A percentile compares a stretch with the other conserved stretches of the same genome.
Evolutionary conservation across 1,140 invertebrate genomes (phyloP).

Genomic region (Metopolophium dirhodum): DNA sequence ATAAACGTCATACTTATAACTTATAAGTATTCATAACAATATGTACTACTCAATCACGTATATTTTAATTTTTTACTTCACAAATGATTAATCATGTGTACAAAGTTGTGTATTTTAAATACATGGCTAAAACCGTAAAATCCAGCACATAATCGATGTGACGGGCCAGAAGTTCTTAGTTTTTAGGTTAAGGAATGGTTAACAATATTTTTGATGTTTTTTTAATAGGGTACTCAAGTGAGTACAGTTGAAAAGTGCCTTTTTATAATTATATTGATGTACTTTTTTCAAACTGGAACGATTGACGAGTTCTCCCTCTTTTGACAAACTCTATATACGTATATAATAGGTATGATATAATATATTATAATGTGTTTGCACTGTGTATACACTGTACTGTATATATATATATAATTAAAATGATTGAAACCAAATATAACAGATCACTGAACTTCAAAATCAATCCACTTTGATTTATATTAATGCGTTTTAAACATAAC

Average conservation of each 20-base stretch:
- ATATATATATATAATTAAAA: background rate
- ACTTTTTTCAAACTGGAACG: background rate
- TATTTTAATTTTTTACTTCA: background rate
- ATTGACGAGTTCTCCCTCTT: background rate
- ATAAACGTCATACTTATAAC: background rate
- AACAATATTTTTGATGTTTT: background rate
- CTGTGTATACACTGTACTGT: background rate
- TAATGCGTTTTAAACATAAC: background rate
- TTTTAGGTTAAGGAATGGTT: background rate
- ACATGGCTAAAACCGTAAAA: background rate
- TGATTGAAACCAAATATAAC: background rate
- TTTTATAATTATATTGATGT: constrained; percentile 6
- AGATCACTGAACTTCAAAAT: background rate
- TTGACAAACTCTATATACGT: background rate
- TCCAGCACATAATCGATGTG: background rate
- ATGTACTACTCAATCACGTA: background rate
- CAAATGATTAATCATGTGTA: background rate
- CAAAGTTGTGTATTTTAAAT: background rate
- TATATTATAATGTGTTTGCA: background rate
- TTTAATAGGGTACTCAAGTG: background rate
- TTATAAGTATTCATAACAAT: background rate
- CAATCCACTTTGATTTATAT: background rate
- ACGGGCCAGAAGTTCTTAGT: background rate
- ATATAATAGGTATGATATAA: background rate
- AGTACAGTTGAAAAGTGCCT: background rate